Evolutionary conservation across 2,888 invertebrate species (phyloP), one percentile per base, ranked within the genome.

Genomic region (Acleris sparsana): DNA sequence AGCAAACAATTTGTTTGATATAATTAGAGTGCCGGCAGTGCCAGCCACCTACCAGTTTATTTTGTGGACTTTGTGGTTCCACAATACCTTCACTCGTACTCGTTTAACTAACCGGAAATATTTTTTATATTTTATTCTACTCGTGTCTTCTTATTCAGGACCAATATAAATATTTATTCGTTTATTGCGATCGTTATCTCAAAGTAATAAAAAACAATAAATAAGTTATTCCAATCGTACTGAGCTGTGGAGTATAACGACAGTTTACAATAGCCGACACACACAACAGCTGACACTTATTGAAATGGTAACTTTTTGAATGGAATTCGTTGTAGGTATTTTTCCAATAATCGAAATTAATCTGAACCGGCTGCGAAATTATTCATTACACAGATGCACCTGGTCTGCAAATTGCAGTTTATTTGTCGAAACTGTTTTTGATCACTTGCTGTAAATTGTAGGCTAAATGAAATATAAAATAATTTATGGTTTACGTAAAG

Each of bases 261-360:
- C 39, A 43, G 43, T 29, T 25, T 22, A 55, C 49, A 49, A 25
- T 25, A 20, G 17, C 44, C 49, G 25, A 13, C 43, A 39, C 60
- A 60, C 51, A 29, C 44, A 44, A 22, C 57, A 61, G 56, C 61
- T 61, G 61, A 29, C 25, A 46, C 51, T 52, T 61, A 55, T 61
- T 52, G 51, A 56, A 55, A 22, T 22, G 18, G 55, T 46, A 51
- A 51, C 44, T 51, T 52, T 52, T 61, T 52, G 56, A 48, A 58
- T 64, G 46, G 56, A 61, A 61, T 44, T 46, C 55, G 55, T 61
- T 55, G 51, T 65, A 56, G 39, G 39, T 39, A 39, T 20, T 61
- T 65, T 66, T 61, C 61, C 65, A 57, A 66, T 66, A 66, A 66
- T 62, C 56, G 52, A 25, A 57, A 62, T 53, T 57, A 66, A 62